Evolutionary conservation across 2,797 vertebrate species (phyloP), one percentile per base, ranked within the genome.

Genomic region (Galagoides demidoff): DNA sequence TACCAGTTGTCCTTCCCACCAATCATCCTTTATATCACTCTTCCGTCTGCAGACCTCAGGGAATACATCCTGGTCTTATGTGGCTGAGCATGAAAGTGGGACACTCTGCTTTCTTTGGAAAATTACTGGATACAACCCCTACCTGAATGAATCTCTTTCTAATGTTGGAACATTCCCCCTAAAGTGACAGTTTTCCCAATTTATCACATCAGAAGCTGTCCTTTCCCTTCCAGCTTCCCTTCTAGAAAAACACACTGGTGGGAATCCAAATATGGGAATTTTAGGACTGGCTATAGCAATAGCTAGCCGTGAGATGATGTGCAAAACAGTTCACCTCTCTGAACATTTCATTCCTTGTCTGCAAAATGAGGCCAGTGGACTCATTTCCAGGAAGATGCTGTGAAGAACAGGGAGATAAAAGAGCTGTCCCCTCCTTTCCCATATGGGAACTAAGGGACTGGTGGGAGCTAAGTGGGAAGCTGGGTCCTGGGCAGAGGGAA

Each of bases 21-120:
- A 95, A 97, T 96, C 96, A 96, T 97, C 89, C 96, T 98, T 97
- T 98, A 90, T 97, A 92, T 96, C 95, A 90, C 89, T 97, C 95
- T 96, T 95, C 55, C 92, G 89, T 97, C 97, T 97, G 98, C 95
- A 97, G 89, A 94, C 97, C 88, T 98, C 97, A 97, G 84, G 91
- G 98, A 98, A 97, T 90, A 95, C 94, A 90, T 93, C 84, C 94
- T 92, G 4, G 0, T 0, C 83, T 97, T 92, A 71, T 55, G 49
- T 92, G 87, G 37, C 95, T 96, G 89, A 90, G 92, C 85, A 49
- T 89, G 55, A 96, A 92, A 93, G 82, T 94, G 34, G 43, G 66
- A 11, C 25, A 25, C 13, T 68, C 2, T 90, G 66, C 86, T 96
- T 76, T 61, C 37, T 68, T 89, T 95, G 85, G 74, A 95, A 76